Conservation (phyloP, 2,113 vertebrate species). For the Chitala chitala region DNA sequence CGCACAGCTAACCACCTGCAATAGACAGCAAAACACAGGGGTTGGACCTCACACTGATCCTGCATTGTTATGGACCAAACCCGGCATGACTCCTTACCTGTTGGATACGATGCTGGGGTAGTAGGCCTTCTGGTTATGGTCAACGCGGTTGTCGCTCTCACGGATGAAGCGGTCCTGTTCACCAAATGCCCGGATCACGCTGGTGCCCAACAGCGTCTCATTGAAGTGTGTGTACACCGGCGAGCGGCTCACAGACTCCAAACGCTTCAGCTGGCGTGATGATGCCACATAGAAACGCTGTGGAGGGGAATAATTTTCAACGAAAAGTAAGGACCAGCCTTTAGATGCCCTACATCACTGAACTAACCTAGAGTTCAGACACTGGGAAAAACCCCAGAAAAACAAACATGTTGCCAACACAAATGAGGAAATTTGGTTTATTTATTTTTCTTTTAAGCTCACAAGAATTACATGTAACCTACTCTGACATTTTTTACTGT, state of each 20-base stretch:
- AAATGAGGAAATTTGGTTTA: no score
- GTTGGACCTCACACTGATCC: background rate
- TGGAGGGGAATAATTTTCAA: no score
- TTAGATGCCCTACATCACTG: background rate
- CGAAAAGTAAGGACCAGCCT: background rate
- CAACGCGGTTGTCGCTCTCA: slow-evolving; percentile 80
- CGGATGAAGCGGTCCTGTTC: slow-evolving; percentile 81
- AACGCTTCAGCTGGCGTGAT: slow-evolving; percentile 87
- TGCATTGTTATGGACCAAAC: background rate
- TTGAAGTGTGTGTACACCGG: slow-evolving; percentile 92
- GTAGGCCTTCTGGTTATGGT: slow-evolving; percentile 92
- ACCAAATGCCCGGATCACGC: slow-evolving; percentile 84
- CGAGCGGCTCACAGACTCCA: slow-evolving; percentile 89
- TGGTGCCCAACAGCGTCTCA: slow-evolving; percentile 85
- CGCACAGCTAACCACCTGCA: slow-evolving; percentile 86
- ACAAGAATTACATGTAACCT: no score
- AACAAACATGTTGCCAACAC: no score
- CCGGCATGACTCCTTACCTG: slow-evolving; percentile 58
- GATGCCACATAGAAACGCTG: slow-evolving; percentile 93
- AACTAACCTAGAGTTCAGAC: background rate
- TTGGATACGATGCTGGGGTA: slow-evolving; percentile 93
- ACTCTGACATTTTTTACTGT: no score
- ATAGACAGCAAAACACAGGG: background rate
- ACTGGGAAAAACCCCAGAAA: background rate
- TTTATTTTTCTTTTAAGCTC: no score